phyloP scores from a whole-genome alignment of 2,113 vertebrate genomes.

The Leucoraja erinaceus region DNA sequence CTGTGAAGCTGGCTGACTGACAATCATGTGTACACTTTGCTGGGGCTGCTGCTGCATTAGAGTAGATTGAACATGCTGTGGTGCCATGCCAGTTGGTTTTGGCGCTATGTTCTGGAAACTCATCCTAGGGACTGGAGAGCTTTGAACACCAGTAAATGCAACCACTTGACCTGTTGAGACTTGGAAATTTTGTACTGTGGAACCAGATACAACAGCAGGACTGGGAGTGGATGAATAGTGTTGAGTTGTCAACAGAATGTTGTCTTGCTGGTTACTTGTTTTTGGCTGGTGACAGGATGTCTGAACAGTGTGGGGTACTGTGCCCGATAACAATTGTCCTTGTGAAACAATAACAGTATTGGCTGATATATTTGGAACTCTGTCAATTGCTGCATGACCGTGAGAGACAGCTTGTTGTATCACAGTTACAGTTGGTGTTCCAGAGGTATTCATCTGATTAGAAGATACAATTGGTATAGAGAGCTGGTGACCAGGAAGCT shows the following conservation, averaged over 20 bases:
- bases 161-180: slow-evolving; percentile 72
- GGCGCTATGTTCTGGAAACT: slow-evolving; percentile 95
- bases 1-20: slow-evolving; percentile 81
- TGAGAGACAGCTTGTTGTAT: slow-evolving; percentile 87
- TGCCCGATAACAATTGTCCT: slow-evolving; percentile 69
- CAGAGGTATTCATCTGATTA: slow-evolving; percentile 71
- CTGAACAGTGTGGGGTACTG: slow-evolving; percentile 60
- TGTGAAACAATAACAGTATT: slow-evolving; percentile 69
- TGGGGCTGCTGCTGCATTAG: slow-evolving; percentile 64
- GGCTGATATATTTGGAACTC: slow-evolving; percentile 79
- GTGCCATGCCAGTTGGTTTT: slow-evolving; percentile 69
- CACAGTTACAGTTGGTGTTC: slow-evolving; percentile 81
- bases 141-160: slow-evolving; percentile 72
- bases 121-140: slow-evolving; percentile 75
- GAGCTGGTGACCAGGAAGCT: slow-evolving; percentile 44
- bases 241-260: slow-evolving; percentile 69
- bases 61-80: slow-evolving; percentile 64
- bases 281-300: slow-evolving; percentile 63
- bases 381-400: slow-evolving; percentile 80
- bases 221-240: slow-evolving; percentile 68
- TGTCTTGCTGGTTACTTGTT: slow-evolving; percentile 68
- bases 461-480: slow-evolving; percentile 61
- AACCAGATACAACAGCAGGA: slow-evolving; percentile 66
- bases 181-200: slow-evolving; percentile 79
- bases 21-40: slow-evolving; percentile 83